Base-by-base conservation (phyloP, 2,113 vertebrate genomes). In the Struthidea cinerea region DNA sequence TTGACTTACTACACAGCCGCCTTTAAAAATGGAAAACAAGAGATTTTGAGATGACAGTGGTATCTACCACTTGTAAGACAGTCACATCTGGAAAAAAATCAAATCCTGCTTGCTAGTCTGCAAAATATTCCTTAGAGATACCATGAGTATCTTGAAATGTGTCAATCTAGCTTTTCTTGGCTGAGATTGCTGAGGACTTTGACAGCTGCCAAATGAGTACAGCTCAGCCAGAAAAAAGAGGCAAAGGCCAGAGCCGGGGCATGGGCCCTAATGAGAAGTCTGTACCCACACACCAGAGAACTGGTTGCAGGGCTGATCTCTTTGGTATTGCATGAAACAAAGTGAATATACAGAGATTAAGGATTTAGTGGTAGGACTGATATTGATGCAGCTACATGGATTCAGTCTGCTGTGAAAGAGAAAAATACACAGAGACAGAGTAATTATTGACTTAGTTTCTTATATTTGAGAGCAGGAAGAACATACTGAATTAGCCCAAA, bases 391-490 rank as follows among this genome's bases (percentile, higher is more conserved):
- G 52, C 24, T 68, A 55, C 84, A 71, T 76, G 74, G 61, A 95
- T 68, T 87, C 77, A 91, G 41, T 46, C 33, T 76, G 32, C 68
- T 80, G 64, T 78, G 68, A 84, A 89, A 84, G 41, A 32, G 77
- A 83, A 88, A 85, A 74, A 52, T 65, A 65, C 69, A 73, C 57
- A 75, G 46, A 95, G 61, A 18, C 60, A 81, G 61, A 84, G 89
- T 90, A 96, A 94, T 83, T 94, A 92, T 92, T 94, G 89, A 90
- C 53, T 92, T 96, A 87, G 74, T 69, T 64, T 52, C 89, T 83
- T 82, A 23, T 90, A 44, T 92, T 90, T 93, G 85, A 85, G 91
- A 94, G 93, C 64, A 90, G 19, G 60, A 70, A 87, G 57, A 79
- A 65, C 65, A 71, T 33, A 70, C 33, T 55, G 74, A 73, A 63